Conservation (phyloP, 2,113 vertebrate species). For the Mellivora capensis region DNA sequence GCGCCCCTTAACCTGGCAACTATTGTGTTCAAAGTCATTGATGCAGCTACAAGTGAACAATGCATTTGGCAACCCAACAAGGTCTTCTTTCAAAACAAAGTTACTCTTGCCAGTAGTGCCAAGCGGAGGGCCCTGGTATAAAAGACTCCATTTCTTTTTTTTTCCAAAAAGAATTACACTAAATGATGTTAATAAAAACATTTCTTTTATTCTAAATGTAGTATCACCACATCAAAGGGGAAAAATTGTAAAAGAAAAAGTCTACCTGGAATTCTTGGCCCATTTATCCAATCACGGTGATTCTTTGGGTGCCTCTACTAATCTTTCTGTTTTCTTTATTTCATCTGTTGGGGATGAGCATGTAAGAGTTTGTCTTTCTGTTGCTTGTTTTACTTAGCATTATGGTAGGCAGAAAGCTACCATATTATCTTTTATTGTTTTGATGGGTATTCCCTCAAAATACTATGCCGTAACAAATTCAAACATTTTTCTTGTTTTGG, state of each 20-base stretch:
- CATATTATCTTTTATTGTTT: not conserved
- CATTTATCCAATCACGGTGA: not conserved
- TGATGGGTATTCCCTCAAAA: not conserved
- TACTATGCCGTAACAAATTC: not conserved
- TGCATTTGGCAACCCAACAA: conserved; percentile 60
- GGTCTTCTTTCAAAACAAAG: conserved; percentile 54
- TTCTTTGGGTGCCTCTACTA: not conserved
- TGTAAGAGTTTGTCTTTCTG: not conserved
- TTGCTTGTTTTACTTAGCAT: not conserved
- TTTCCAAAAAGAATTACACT: not conserved
- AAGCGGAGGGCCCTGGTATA: not conserved
- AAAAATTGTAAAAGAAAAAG: not conserved
- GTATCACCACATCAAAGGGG: not conserved
- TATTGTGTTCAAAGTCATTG: not conserved
- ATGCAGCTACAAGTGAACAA: conserved; percentile 68
- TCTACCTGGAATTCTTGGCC: not conserved
- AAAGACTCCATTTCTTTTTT: not conserved
- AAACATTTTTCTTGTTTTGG: not conserved
- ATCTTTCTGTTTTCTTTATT: not conserved
- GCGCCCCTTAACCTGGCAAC: conserved; percentile 73
- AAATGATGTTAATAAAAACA: not conserved
- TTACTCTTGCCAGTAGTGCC: conserved; percentile 34
- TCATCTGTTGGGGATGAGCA: not conserved
- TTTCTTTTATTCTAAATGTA: not conserved
- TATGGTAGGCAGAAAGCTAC: not conserved